Base-by-base conservation (phyloP, 2,113 vertebrate genomes). In the Coryphaenoides rupestris region DNA sequence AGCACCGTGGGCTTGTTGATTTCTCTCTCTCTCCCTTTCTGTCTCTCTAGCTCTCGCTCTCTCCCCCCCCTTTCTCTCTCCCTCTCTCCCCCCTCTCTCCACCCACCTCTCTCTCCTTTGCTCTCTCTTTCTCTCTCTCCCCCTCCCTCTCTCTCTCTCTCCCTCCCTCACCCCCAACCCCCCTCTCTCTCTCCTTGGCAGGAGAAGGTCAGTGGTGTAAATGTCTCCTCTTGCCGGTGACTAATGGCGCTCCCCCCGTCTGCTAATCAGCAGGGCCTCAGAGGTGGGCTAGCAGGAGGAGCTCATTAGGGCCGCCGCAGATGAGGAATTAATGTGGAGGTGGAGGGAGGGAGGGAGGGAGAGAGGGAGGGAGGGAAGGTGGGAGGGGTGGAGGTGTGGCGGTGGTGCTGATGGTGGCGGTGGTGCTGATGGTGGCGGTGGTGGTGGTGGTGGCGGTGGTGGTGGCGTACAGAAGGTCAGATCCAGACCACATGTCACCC, bases 261-360 rank as follows among this genome's bases (percentile, higher is more conserved):
- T 78, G 80, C 77, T 87, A 89, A 90, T 88, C 87, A 86, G 86
- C 26, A 21, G 78, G 84, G 84, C 86, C 82, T 87, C 85, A 60
- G 72, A 87, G 83, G 86, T 85, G 76, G 87, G 77, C 60, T 75
- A 87, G 77, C 87, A 87, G 87, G 87, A 81, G 79, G 82, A 73
- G 81, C 86, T 89, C 87, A 88, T 89, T 90, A 89, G 82, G 80
- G 72, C n/a, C 53, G 49, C 71, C 78, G 69, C 74, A 84, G 78
- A 90, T 82, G 77, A 84, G 83, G 87, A 85, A 90, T 89, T 82
- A 87, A 90, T 89, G 84, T 82, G 79, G 76, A 78, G 75, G 78
- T 79, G 80, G 80, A 83, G 78, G 6, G 55, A 22, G 66, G 19
- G 21, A 50, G n/a, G 6, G 15, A n/a, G 47, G 2, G 53, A 19